Percentiles rank a stretch among this genome's conserved stretches.
These are phyloP conservation scores for Phymorhynchus buccinoides DNA, from an alignment of 1,140 invertebrate genomes.

Conservation along the genomic window DNA sequence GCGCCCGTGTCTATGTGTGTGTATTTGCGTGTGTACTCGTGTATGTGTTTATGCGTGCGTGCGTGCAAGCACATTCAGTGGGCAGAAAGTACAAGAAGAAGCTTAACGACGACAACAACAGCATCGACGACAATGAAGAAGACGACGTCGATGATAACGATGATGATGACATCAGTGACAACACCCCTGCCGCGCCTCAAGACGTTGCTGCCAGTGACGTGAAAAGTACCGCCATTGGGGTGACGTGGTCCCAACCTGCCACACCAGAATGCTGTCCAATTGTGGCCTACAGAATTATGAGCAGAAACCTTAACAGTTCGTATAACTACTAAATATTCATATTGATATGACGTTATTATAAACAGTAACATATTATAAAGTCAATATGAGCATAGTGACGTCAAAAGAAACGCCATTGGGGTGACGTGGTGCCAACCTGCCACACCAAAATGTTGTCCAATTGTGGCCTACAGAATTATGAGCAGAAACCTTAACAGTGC, in stretches of 20 bases:
- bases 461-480: background rate
- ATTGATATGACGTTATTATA: too few species aligned
- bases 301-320: too few species aligned
- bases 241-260: slow-evolving; percentile 33
- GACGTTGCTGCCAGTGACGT: slow-evolving; percentile 23
- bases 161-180: background rate
- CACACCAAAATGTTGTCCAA: slow-evolving; percentile 34
- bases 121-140: background rate
- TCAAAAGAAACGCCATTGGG: slow-evolving; percentile 29
- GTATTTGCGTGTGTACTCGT: background rate
- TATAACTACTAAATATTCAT: too few species aligned
- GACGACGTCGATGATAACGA: background rate
- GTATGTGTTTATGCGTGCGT: background rate
- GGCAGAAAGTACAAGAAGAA: slow-evolving; percentile 22
- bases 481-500: too few species aligned
- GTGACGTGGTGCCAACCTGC: slow-evolving; percentile 34
- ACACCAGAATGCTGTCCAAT: slow-evolving; percentile 39
- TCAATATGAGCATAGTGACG: too few species aligned
- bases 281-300: slow-evolving; percentile 45
- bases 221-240: slow-evolving; percentile 27
- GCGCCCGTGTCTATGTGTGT: background rate
- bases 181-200: slow-evolving; percentile 3
- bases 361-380: too few species aligned
- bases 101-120: background rate
- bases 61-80: background rate